Evolutionary conservation across 2,113 vertebrate species (phyloP).

Genomic region (Oceanites oceanicus): DNA sequence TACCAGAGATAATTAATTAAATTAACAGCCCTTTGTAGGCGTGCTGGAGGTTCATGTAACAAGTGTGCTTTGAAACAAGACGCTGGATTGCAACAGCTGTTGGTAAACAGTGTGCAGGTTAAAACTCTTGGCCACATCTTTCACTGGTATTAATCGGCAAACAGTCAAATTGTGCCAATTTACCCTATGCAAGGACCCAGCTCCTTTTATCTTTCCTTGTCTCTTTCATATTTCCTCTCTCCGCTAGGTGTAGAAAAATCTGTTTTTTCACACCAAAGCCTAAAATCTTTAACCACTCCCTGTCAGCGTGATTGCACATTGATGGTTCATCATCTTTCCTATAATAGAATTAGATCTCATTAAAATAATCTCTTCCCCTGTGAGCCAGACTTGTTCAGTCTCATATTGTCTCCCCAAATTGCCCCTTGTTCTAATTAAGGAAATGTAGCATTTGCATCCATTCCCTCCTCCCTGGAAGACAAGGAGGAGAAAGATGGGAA

Average conservation of each 20-base stretch:
- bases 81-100: not conserved
- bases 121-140: not conserved
- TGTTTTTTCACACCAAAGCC: not conserved
- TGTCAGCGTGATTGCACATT: not conserved
- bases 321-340: not conserved
- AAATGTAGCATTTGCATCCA: not conserved
- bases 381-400: not conserved
- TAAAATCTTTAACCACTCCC: not conserved
- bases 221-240: not conserved
- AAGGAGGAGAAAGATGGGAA: not conserved
- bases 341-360: not conserved
- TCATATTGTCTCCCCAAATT: not conserved
- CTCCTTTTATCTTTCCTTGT: not conserved
- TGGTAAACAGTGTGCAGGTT: not conserved
- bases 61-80: not conserved
- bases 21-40: constrained; percentile 53
- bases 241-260: not conserved
- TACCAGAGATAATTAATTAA: constrained; percentile 63
- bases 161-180: not conserved
- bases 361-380: not conserved
- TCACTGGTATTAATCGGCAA: not conserved
- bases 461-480: not conserved
- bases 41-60: constrained; percentile 2
- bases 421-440: not conserved
- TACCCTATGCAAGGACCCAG: not conserved